These are phyloP conservation scores for Sarcophaga caerulescens DNA, from an alignment of 2,888 invertebrate species.

Conservation along the genomic window DNA sequence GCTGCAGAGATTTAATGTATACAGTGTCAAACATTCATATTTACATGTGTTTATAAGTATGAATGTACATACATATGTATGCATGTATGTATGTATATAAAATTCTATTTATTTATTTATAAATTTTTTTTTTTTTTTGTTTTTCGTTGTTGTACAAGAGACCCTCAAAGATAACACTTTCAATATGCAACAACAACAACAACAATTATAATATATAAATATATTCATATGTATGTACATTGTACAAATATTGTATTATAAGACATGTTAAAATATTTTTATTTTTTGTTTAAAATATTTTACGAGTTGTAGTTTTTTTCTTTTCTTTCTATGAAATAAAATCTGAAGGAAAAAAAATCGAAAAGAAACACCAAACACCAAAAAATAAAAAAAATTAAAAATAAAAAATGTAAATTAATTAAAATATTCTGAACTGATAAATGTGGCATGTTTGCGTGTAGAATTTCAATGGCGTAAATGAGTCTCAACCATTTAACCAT, in stretches of 20 bases:
- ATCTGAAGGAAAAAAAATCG: constrained; percentile 7
- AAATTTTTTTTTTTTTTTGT: too few species aligned
- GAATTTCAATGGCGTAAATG: constrained; percentile 76
- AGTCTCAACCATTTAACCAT: constrained; percentile 30
- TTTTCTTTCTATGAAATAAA: neutral
- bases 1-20: neutral
- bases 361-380: neutral
- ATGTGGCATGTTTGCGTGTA: constrained; percentile 77
- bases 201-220: neutral
- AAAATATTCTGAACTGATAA: constrained; percentile 72
- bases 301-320: constrained; percentile 11
- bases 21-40: neutral
- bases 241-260: constrained; percentile 32
- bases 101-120: neutral
- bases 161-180: constrained; percentile 55
- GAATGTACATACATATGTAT: neutral
- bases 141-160: neutral
- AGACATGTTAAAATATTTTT: constrained; percentile 37
- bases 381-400: constrained; percentile 25
- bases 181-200: constrained; percentile 1
- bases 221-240: neutral
- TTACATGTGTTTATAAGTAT: constrained; percentile 4
- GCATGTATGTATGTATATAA: constrained; percentile 11
- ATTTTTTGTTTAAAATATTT: constrained; percentile 42
- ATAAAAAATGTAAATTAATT: constrained; percentile 63